Base-by-base conservation (phyloP, 2,113 vertebrate species). In the Sinocyclocheilus grahami region DNA sequence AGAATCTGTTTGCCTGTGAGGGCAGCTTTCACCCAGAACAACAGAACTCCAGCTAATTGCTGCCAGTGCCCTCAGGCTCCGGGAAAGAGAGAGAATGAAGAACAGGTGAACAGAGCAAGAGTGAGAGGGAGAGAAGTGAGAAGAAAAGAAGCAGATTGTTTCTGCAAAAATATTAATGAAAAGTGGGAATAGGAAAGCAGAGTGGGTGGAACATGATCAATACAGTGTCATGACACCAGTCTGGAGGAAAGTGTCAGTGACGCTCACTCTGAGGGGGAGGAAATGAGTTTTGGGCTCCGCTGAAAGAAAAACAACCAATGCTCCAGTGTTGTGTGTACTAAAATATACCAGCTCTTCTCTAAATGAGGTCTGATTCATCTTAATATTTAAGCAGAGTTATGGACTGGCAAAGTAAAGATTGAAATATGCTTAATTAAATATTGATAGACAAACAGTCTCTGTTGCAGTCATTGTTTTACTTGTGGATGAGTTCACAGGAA, bases 351-450 rank as follows among this genome's bases (percentile, higher is more conserved):
- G 76, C 90, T 90, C 91, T 89, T 93, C 92, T 93, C 94, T 94
- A 93, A 94, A 92, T 93, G 88, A 53, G 67, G 83, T 91, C 90
- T 92, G 93, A 95, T 95, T 94, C 91, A 94, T 94, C 94, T 95
- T 93, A 94, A 94, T 95, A 95, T 94, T 95, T 95, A 93, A 95
- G 94, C 90, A 93, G 93, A 93, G 91, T 94, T 92, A 90, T 93
- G 91, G 92, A 92, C 91, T 89, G 90, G 79, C 92, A 60, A 81
- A 85, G 90, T 89, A 89, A 71, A 92, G 93, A 95, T 93, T 94
- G 94, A 91, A 93, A 93, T 92, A 93, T 91, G 92, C 92, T 90
- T 93, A 93, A 94, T 95, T 94, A 95, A 95, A 94, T 94, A 95
- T 95, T 95, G 93, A 95, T 94, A 90, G 91, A 95, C 94, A 95